phyloP scores from a whole-genome alignment of 2,888 invertebrate species.

The Germaria angustata region DNA sequence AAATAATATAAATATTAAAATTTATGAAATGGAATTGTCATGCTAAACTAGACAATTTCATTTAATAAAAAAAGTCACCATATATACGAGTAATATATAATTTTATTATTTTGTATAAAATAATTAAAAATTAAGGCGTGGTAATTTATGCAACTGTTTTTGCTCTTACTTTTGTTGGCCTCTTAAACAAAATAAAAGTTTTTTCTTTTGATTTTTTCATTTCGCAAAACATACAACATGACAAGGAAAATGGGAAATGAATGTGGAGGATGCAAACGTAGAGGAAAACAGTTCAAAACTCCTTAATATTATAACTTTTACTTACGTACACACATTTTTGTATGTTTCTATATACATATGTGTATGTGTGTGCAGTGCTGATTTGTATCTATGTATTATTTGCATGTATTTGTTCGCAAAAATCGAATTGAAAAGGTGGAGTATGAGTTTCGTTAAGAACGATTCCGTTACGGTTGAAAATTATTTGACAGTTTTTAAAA shows the following conservation, averaged over 20 bases:
- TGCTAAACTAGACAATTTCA: not conserved
- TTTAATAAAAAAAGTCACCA: not conserved
- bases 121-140: conserved; percentile 77
- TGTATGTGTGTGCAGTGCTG: not conserved
- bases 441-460: conserved; percentile 59
- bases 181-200: conserved; percentile 43
- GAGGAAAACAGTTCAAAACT: conserved; percentile 49
- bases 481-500: conserved; percentile 47
- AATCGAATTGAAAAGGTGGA: conserved; percentile 52
- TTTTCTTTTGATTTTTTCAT: not conserved
- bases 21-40: not conserved
- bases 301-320: conserved; percentile 61
- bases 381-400: conserved; percentile 13
- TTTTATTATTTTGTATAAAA: conserved; percentile 28
- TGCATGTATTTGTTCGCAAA: conserved; percentile 37
- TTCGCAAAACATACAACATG: conserved; percentile 42
- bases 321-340: conserved; percentile 27
- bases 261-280: conserved; percentile 28
- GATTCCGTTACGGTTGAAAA: conserved; percentile 31
- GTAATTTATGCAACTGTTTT: conserved; percentile 77
- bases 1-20: conserved; percentile 30
- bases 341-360: not conserved
- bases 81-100: too few species aligned
- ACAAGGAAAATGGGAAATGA: conserved; percentile 4
- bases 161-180: conserved; percentile 53